Evolutionary conservation across 2,113 vertebrate genomes (phyloP), one percentile per base, ranked within the genome.

Genomic region (Myrmecobius fasciatus): DNA sequence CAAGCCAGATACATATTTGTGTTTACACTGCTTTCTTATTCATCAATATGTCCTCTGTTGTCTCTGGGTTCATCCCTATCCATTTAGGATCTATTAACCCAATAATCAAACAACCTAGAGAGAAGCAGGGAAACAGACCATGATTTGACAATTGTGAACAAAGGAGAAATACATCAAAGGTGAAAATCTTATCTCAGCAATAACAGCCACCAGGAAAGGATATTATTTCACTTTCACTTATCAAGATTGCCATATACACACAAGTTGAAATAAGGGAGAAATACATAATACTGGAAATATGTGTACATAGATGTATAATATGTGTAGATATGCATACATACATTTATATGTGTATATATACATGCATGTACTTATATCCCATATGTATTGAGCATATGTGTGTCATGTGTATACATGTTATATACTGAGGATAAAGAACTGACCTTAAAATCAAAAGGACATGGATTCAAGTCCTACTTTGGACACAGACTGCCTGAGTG

Each of bases 241-340:
- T 92, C 95, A 92, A 97, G 95, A 97, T 97, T 97, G 98, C 97
- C 96, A 97, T 96, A 97, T 97, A 0, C 12, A 97, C 46, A 94
- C 89, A 94, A 52, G 60, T 25, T 94, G 67, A 51, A 53, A 52
- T 94, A 94, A 75, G 49, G 60, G 83, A 90, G 31, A 25, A 52
- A 67, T 36, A 67, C 12, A 67, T 17, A 36, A 12, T 67, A 17
- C 3, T 67, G 60, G 4, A 67, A 22, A 67, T 67, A 17, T 67
- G 60, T 67, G 31, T 31, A 1, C 31, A 14, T 5, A 67, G 11
- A 36, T 67, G 1, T 28, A 2, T 67, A 67, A 36, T 67, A 67
- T 56, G 54, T 56, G 54, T 54, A 25, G 25, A 8, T 28, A 28
- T 8, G 24, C 2, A 53, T 53, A 12, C 12, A 28, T 11, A 31